Conservation (phyloP, 2,797 vertebrate genomes). For the Microcaecilia unicolor region DNA sequence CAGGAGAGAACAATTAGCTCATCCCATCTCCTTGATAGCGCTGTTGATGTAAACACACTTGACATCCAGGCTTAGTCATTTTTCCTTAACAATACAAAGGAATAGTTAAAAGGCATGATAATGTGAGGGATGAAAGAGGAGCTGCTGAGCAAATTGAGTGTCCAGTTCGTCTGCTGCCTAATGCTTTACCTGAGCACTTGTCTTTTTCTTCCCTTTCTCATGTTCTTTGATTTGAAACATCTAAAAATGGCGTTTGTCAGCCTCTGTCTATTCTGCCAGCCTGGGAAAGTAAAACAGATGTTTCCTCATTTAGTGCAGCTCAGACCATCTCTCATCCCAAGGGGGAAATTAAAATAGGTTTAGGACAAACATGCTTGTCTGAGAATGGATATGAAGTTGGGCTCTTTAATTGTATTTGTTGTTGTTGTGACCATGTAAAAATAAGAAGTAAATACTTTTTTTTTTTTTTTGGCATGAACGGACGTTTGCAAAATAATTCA, state of each 20-base stretch:
- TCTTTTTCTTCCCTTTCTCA: neutral
- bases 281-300: conserved; percentile 30
- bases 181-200: fast-evolving
- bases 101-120: neutral
- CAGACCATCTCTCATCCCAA: conserved; percentile 25
- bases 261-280: conserved; percentile 22
- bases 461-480: conserved; percentile 24
- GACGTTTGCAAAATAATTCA: conserved; percentile 4
- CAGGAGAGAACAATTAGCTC: too few relatives aligned
- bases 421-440: too few relatives aligned
- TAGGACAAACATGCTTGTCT: conserved; percentile 17
- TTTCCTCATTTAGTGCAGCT: conserved; percentile 20
- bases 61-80: neutral
- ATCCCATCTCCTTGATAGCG: conserved; percentile 2
- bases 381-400: conserved; percentile 17
- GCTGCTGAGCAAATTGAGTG: too few relatives aligned
- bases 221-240: conserved; percentile 11
- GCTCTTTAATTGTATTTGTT: too few relatives aligned
- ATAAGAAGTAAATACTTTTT: too few relatives aligned
- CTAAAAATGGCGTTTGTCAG: conserved; percentile 17
- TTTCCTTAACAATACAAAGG: neutral
- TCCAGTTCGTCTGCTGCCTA: too few relatives aligned
- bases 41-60: conserved; percentile 2
- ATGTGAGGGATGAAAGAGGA: too few relatives aligned
- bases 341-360: conserved; percentile 22